phyloP scores from a whole-genome alignment of 2,113 vertebrate species.

The Colius striatus region DNA sequence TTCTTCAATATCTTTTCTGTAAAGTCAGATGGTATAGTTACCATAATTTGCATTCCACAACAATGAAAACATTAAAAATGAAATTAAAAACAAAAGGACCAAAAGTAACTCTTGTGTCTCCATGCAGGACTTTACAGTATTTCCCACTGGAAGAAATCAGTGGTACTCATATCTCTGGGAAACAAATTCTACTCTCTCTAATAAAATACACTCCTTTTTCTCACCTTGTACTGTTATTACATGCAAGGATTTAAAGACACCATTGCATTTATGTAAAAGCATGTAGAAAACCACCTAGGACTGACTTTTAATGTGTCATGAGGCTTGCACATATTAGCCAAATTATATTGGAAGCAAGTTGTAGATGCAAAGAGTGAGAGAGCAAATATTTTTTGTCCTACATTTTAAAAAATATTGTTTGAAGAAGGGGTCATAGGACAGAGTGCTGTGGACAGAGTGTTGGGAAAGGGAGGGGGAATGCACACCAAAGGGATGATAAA shows the following conservation, averaged over 20 bases:
- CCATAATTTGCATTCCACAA: neutral
- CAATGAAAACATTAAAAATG: neutral
- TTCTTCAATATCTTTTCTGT: neutral
- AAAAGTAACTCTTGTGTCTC: neutral
- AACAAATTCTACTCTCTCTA: neutral
- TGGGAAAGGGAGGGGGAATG: neutral
- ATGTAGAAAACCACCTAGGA: neutral
- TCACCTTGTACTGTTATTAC: neutral
- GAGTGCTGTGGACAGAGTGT: neutral
- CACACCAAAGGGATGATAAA: neutral
- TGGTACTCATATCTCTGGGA: neutral
- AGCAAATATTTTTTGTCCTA: constrained; percentile 13
- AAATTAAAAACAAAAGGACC: neutral
- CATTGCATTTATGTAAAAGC: neutral
- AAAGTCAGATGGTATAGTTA: neutral
- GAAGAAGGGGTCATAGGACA: neutral
- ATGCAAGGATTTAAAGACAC: neutral
- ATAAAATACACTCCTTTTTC: neutral
- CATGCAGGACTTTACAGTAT: neutral
- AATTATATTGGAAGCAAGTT: neutral
- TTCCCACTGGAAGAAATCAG: neutral
- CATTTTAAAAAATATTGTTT: neutral
- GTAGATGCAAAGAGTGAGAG: neutral
- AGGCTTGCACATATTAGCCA: neutral
- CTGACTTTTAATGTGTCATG: fast-evolving